Evolutionary conservation across 1,140 invertebrate species (phyloP), one percentile per base, ranked within the genome.

Genomic region (Phymastichus coffea): DNA sequence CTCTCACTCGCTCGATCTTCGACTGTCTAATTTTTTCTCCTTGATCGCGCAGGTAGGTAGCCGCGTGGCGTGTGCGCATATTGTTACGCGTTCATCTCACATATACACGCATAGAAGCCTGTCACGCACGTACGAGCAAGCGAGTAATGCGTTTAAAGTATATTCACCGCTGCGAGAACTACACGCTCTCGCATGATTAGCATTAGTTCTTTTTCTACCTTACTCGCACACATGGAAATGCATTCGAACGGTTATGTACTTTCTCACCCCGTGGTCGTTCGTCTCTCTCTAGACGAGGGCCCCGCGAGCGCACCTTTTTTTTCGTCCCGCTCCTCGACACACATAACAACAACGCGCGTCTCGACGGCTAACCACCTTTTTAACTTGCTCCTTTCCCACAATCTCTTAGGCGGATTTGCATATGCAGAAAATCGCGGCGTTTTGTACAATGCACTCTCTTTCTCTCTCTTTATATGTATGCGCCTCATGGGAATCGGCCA

Each of bases 41-140:
- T n/a, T n/a, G n/a, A n/a, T n/a, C n/a, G n/a, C n/a, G n/a, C n/a
- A n/a, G n/a, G n/a, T n/a, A n/a, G n/a, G n/a, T n/a, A n/a, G n/a
- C 3, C 7, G 15, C 1, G 10, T 15, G 1, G 17, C 19, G 20
- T 4, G 41, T 14, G 1, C 23, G 43, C 43, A 26, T 46, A 28
- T 28, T 22, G 3, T 28, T 67, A 63, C 33, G 33, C 48, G 41
- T 53, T 17, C 25, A 20, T 25, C n/a, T 20, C 37, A 44, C 22
- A 23, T 22, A 25, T n/a, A 46, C 15, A 49, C 63, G 64, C 64
- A 52, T 70, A 69, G 65, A 41, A 41, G 66, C 52, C 66, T 69
- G 71, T 74, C 71, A 70, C 71, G 73, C 70, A 72, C 71, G 70
- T 71, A 69, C 62, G 68, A 63, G n/a, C n/a, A n/a, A n/a, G 63